Evolutionary conservation across 2,888 invertebrate genomes (phyloP), one percentile per base, ranked within the genome.

Genomic region (Cylindroiulus punctatus): DNA sequence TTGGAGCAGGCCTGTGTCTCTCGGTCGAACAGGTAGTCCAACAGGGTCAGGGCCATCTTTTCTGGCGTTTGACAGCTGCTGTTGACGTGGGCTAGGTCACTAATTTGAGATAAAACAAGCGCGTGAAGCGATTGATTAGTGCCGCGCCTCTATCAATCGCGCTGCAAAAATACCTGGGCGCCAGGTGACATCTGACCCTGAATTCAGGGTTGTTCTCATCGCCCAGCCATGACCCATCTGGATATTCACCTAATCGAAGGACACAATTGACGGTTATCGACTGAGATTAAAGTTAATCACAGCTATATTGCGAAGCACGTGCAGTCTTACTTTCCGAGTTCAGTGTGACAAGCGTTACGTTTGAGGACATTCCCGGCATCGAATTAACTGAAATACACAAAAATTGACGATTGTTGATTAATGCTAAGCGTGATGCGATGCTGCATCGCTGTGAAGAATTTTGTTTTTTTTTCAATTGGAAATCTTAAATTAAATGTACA

Each of bases 41-140:
- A 89, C 81, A 92, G 89, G 2, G 92, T 92, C n/a, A 92, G 89
- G 3, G 92, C 92, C 92, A 92, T 92, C 89, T 92, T 92, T 88
- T 92, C 92, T 42, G 92, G 91, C 22, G 92, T 92, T 17, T 91
- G 90, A 89, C 92, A 92, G 87, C 91, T 91, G n/a, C 91, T 91
- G 88, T 92, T 92, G 84, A 92, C 91, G 87, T 92, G 91, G 22
- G 91, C 89, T 17, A 92, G 89, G 88, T 90, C 89, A 65, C 91
- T 91, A 87, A 81, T 76, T 22, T 36, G 40, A 85, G 81, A 86
- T 40, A 82, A 81, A 40, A 81, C n/a, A 81, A 81, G 4, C n/a
- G 81, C 8, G 2, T 4, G 82, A 82, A 36, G 30, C 10, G 36
- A 19, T 30, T 30, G 22, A 82, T 36, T 36, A 12, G 1, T 10